phyloP scores from a whole-genome alignment of 2,888 invertebrate species.

The Drosophila pseudotalamancana region DNA sequence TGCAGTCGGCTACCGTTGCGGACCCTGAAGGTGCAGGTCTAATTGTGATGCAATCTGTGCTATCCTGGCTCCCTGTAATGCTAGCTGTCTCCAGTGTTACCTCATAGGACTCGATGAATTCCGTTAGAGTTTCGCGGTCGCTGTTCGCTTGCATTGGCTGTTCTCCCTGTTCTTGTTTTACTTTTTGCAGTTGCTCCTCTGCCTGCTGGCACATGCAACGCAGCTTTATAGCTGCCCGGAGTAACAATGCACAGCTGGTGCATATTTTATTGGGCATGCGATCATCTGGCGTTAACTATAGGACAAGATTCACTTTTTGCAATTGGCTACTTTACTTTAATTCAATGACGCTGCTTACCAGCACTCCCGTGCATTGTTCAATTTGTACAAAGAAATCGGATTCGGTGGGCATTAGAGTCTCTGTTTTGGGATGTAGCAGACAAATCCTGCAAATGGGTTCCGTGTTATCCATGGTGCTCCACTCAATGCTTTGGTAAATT shows the following conservation, averaged over 20 bases:
- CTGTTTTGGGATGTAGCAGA: slow-evolving; percentile 47
- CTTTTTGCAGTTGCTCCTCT: slow-evolving; percentile 33
- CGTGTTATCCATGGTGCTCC: slow-evolving; percentile 17
- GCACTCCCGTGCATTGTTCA: slow-evolving; percentile 69
- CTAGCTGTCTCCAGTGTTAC: slow-evolving; percentile 33
- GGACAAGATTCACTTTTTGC: not conserved
- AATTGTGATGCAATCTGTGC: slow-evolving; percentile 16
- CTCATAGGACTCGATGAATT: slow-evolving; percentile 51
- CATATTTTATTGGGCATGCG: slow-evolving; percentile 67
- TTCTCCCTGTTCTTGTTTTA: slow-evolving; percentile 2
- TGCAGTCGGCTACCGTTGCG: not conserved
- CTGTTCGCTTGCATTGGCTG: slow-evolving; percentile 12
- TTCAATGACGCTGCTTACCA: slow-evolving; percentile 39
- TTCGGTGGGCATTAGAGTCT: slow-evolving; percentile 49
- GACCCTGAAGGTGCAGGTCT: slow-evolving; percentile 3
- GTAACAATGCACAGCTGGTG: slow-evolving; percentile 57
- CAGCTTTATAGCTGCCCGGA: slow-evolving; percentile 60
- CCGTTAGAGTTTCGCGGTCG: slow-evolving; percentile 24
- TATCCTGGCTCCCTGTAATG: slow-evolving; percentile 10
- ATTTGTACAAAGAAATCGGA: slow-evolving; percentile 55
- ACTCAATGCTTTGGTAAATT: slow-evolving; percentile 9
- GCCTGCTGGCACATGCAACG: slow-evolving; percentile 57
- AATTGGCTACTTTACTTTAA: not conserved
- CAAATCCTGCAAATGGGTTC: slow-evolving; percentile 73
- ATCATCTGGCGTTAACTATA: slow-evolving; percentile 50